phyloP scores from a whole-genome alignment of 1,140 invertebrate species.

The Cryptotermes secundus region DNA sequence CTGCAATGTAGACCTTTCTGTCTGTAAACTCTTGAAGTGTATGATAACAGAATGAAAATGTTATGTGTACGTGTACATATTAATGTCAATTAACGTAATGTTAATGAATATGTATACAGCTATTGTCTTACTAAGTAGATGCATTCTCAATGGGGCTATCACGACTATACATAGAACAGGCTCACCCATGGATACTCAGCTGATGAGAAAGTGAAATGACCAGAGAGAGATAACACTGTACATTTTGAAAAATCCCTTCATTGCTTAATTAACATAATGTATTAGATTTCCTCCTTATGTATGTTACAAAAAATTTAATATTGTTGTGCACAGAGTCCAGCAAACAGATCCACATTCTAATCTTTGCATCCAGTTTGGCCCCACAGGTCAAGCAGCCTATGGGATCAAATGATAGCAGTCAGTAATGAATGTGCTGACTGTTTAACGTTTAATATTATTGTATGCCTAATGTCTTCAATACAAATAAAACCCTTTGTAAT shows the following conservation, averaged over 20 bases:
- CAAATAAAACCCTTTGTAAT: constrained; percentile 29
- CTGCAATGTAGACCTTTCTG: neutral
- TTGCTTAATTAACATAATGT: neutral
- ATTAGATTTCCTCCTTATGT: neutral
- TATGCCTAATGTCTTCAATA: constrained; percentile 24
- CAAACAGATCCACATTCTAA: constrained; percentile 10
- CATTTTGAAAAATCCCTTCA: neutral
- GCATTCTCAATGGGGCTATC: constrained; percentile 1
- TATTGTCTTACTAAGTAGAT: constrained; percentile 15
- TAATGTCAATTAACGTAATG: constrained; percentile 23
- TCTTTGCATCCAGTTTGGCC: neutral
- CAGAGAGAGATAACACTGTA: neutral
- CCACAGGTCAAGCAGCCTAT: neutral
- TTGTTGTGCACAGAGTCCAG: neutral
- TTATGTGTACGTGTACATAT: constrained; percentile 33
- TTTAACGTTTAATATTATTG: neutral
- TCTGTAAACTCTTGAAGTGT: constrained; percentile 24
- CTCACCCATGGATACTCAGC: constrained; percentile 5
- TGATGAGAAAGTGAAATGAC: neutral
- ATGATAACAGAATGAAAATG: constrained; percentile 21
- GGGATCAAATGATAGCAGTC: neutral
- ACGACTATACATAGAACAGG: neutral
- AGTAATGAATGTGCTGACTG: neutral
- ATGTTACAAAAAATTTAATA: neutral
- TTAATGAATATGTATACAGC: constrained; percentile 31